phyloP scores from a whole-genome alignment of 2,888 invertebrate species.

The Fragum sueziense region DNA sequence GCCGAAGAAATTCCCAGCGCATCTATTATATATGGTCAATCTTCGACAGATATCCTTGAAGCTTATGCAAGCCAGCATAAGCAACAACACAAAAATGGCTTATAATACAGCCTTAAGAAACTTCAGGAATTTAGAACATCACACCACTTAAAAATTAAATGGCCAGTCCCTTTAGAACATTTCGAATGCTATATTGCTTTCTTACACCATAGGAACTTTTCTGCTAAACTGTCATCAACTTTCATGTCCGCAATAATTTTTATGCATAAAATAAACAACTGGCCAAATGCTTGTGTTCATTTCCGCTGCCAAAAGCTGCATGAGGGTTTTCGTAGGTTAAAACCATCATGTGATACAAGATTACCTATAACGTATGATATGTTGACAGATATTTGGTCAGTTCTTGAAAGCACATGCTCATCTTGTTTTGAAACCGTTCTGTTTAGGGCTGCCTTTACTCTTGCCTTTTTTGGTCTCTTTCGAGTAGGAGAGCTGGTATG shows the following conservation, averaged over 20 bases:
- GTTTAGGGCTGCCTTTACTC: slow-evolving; percentile 15
- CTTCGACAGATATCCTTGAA: slow-evolving; percentile 4
- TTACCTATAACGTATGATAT: slow-evolving; percentile 13
- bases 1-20: slow-evolving; percentile 6
- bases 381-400: background rate
- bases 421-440: background rate
- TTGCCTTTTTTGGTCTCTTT: slow-evolving; percentile 24
- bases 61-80: slow-evolving; percentile 15
- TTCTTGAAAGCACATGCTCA: background rate
- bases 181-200: background rate
- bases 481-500: slow-evolving; percentile 18
- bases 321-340: background rate
- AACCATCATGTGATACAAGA: background rate
- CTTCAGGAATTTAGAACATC: background rate
- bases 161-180: slow-evolving; percentile 7
- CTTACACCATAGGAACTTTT: background rate
- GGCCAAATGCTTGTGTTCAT: background rate
- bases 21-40: slow-evolving; percentile 29
- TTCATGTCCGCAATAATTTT: slow-evolving; percentile 23
- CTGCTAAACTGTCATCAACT: background rate
- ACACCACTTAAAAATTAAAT: background rate
- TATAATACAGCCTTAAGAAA: slow-evolving; percentile 14
- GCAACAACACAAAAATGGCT: background rate
- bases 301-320: slow-evolving; percentile 4
- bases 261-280: slow-evolving; percentile 4